phyloP scores from a whole-genome alignment of 2,888 invertebrate species.

The Cataglyphis livida region DNA sequence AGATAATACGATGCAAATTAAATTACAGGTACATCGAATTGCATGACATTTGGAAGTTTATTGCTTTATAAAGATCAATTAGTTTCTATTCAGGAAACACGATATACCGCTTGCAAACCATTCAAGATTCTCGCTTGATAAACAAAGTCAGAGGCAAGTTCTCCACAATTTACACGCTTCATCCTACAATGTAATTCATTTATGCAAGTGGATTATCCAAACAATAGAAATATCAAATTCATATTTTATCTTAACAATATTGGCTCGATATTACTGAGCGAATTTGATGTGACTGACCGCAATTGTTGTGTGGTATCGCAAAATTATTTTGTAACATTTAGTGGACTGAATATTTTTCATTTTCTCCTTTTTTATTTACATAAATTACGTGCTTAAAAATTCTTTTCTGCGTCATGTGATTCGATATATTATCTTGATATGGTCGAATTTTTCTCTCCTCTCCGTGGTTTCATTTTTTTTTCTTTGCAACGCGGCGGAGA shows the following conservation, averaged over 20 bases:
- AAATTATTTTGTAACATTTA: not conserved
- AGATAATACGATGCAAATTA: not conserved
- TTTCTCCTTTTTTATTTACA: not conserved
- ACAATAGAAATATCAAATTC: conserved; percentile 19
- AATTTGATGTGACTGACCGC: not conserved
- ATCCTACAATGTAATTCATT: conserved; percentile 32
- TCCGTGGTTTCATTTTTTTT: conserved; percentile 26
- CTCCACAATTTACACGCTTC: conserved; percentile 9
- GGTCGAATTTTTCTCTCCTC: conserved; percentile 45
- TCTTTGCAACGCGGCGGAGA: not conserved
- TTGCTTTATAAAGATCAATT: conserved; percentile 37
- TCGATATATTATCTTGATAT: conserved; percentile 20
- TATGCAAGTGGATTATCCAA: conserved; percentile 7
- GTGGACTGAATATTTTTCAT: not conserved
- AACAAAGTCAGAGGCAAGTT: conserved; percentile 38
- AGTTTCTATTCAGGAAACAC: conserved; percentile 38
- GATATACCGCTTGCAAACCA: conserved; percentile 4
- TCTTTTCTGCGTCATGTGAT: not conserved
- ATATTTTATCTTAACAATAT: conserved; percentile 20
- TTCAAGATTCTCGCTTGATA: conserved; percentile 18
- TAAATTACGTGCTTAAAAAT: not conserved
- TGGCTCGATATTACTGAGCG: not conserved
- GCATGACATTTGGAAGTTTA: conserved; percentile 2
- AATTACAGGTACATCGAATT: not conserved
- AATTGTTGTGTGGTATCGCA: not conserved